Conservation (phyloP, 1,140 invertebrate genomes). For the Drosophila trapezifrons region DNA sequence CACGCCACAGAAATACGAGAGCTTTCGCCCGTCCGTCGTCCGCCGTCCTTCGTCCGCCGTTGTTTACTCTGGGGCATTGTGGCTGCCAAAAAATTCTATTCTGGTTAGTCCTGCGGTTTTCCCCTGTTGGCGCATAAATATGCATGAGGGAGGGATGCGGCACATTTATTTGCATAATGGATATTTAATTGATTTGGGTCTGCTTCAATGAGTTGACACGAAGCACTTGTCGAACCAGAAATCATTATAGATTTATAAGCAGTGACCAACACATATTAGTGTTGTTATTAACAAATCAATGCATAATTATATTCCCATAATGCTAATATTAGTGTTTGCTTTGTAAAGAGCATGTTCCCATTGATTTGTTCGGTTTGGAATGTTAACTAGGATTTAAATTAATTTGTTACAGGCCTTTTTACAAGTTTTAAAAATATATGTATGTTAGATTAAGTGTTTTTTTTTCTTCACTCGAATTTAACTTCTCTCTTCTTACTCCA, state of each 20-base stretch:
- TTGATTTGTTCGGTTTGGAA: no score
- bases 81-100: slow-evolving; percentile 48
- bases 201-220: slow-evolving; percentile 31
- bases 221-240: slow-evolving; percentile 18
- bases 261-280: slow-evolving; percentile 14
- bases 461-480: no score
- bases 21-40: background rate
- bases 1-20: slow-evolving; percentile 19
- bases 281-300: slow-evolving; percentile 7
- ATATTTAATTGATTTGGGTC: slow-evolving; percentile 49
- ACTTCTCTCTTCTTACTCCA: no score
- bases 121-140: slow-evolving; percentile 30
- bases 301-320: slow-evolving; percentile 3
- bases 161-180: slow-evolving; percentile 41
- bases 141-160: slow-evolving; percentile 32
- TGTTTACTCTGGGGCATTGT: slow-evolving; percentile 42
- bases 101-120: slow-evolving; percentile 41
- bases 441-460: no score
- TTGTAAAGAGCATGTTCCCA: background rate
- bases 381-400: no score
- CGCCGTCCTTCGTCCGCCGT: background rate
- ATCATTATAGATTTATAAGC: slow-evolving; percentile 28
- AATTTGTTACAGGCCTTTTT: no score
- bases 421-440: no score
- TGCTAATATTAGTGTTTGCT: background rate